A percentile compares a stretch with the other conserved stretches of the same genome.
Evolutionary conservation across 2,113 vertebrate species (phyloP).

Genomic region (Pseudonaja textilis): DNA sequence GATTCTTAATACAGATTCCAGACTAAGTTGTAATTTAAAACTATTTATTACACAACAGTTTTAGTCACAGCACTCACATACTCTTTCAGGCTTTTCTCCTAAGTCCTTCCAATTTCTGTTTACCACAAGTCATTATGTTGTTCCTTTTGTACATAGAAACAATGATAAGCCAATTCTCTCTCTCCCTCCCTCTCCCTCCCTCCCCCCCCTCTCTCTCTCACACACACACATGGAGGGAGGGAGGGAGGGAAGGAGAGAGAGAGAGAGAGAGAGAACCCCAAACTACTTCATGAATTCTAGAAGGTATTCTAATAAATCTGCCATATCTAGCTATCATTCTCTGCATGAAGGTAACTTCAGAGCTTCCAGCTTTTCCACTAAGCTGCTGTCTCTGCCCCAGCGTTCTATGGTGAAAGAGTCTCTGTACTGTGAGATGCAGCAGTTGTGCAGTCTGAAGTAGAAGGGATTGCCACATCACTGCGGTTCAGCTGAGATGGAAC

Average conservation of each 20-base stretch:
- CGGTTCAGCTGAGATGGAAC: not conserved
- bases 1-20: not conserved
- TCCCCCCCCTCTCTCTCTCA: too few species aligned
- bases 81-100: not conserved
- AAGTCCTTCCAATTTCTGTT: not conserved
- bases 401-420: not conserved
- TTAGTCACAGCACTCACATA: not conserved
- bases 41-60: not conserved
- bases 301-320: not conserved
- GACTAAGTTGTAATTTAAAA: not conserved
- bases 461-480: not conserved
- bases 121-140: not conserved
- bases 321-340: not conserved
- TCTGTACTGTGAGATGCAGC: not conserved
- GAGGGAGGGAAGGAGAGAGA: too few species aligned
- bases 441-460: not conserved
- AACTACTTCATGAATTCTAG: not conserved
- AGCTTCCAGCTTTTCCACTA: not conserved
- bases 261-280: not conserved
- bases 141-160: not conserved
- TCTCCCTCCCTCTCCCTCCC: too few species aligned
- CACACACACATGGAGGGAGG: too few species aligned
- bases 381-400: not conserved
- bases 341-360: not conserved
- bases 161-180: not conserved